Evolutionary conservation across 53 echinoderm and acorn worm genomes (phyloP), one percentile per base, ranked within the genome.

Genomic region (Astropecten irregularis): DNA sequence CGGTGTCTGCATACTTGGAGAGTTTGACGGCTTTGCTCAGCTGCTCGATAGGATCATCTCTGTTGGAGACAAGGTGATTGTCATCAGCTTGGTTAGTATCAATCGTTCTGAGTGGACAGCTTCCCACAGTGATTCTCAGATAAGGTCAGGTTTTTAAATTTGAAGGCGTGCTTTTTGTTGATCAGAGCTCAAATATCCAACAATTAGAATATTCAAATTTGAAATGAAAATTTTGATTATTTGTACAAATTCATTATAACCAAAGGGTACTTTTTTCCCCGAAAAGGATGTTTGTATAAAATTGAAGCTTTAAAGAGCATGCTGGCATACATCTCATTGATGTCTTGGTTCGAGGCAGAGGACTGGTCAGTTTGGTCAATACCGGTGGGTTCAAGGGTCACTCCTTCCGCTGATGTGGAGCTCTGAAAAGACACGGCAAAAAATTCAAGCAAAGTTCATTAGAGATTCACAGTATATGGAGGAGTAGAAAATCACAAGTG

Each of bases 311-410:
- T n/a, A n/a, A n/a, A n/a, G n/a, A n/a, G n/a, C n/a, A n/a, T n/a
- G n/a, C n/a, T n/a, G n/a, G n/a, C n/a, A n/a, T 72, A 85, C 85
- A 62, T 73, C 7, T 72, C 73, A 1, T 49, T 34, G 0, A 31
- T 33, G 29, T 23, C 50, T 49, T 49, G 32, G 40, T 16, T 21
- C n/a, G 85, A 48, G 15, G 32, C 2, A 9, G 35, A 20, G 0
- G 72, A 18, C 3, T 65, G 38, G 51, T 85, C 86, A 0, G 86
- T 47, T 27, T 36, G 55, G 47, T 85, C 86, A 22, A 74, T 64
- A 50, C 86, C 86, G 4, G 32, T 36, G 2, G 76, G 52, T 7
- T 64, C 76, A 14, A 85, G 23, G 55, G 65, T 74, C 25, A 85
- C 66, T 34, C 66, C 38, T 36, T 74, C 76, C 19, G 76, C 66